Conservation (phyloP, 2,888 invertebrate genomes). For the Leptinotarsa haldemani region DNA sequence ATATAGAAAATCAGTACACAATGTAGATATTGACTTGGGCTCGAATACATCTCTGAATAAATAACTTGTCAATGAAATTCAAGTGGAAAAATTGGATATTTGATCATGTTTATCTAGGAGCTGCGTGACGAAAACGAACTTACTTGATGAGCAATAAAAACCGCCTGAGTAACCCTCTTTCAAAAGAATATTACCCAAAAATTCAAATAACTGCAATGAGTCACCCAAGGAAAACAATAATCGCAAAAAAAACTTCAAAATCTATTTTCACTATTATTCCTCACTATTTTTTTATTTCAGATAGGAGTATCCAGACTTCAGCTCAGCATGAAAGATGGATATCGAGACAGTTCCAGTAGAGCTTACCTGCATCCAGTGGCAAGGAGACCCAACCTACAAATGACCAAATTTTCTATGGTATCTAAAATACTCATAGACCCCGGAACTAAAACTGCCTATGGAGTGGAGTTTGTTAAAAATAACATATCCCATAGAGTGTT, state of each 20-base stretch:
- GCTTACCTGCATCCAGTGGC: conserved; percentile 68
- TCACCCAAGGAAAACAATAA: neutral
- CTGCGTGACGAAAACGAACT: too few relatives aligned
- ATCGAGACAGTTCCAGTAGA: conserved; percentile 66
- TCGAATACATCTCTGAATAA: too few relatives aligned
- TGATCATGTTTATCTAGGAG: too few relatives aligned
- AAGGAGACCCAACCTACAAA: conserved; percentile 67
- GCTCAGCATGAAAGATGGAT: conserved; percentile 67
- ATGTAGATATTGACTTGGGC: too few relatives aligned
- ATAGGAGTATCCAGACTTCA: conserved; percentile 70
- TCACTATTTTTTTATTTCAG: conserved; percentile 52
- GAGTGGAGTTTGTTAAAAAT: conserved; percentile 65
- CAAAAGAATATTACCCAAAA: too few relatives aligned
- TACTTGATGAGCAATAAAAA: too few relatives aligned
- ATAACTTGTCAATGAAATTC: too few relatives aligned
- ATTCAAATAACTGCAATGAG: too few relatives aligned
- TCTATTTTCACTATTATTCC: neutral
- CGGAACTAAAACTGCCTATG: conserved; percentile 62
- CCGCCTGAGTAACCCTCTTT: too few relatives aligned
- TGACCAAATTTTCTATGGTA: conserved; percentile 68
- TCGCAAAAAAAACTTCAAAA: neutral
- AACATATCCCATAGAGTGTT: conserved; percentile 57
- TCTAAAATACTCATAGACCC: conserved; percentile 65
- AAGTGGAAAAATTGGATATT: too few relatives aligned
- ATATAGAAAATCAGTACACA: too few relatives aligned